Evolutionary conservation across 2,113 vertebrate genomes (phyloP).

Genomic region (Dolichotis patagonum): DNA sequence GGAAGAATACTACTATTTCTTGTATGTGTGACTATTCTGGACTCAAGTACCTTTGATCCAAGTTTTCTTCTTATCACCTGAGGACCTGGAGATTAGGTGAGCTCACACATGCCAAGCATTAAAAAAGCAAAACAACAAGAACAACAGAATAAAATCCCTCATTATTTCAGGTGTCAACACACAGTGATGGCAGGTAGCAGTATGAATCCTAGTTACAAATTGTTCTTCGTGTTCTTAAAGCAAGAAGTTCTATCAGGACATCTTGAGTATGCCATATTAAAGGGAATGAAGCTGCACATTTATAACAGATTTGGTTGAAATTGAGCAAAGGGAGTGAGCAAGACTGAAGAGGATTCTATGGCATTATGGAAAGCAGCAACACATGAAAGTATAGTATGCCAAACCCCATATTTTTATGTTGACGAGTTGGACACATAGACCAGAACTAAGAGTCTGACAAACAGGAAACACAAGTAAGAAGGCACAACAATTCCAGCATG

Average conservation of each 20-base stretch:
- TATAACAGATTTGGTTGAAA: neutral
- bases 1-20: neutral
- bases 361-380: neutral
- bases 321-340: neutral
- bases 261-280: neutral
- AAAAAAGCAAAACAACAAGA: neutral
- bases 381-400: neutral
- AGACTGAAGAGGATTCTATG: neutral
- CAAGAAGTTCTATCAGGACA: neutral
- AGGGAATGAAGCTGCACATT: neutral
- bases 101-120: neutral
- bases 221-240: neutral
- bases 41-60: neutral
- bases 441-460: neutral
- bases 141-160: neutral
- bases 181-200: neutral
- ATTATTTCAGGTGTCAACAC: neutral
- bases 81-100: neutral
- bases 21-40: neutral
- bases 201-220: neutral
- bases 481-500: neutral
- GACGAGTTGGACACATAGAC: neutral
- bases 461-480: neutral
- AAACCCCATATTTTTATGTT: neutral
- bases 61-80: neutral